A percentile compares a stretch with the other conserved stretches of the same genome.
Evolutionary conservation across 2,113 vertebrate genomes (phyloP).

Genomic region (Perognathus longimembris): DNA sequence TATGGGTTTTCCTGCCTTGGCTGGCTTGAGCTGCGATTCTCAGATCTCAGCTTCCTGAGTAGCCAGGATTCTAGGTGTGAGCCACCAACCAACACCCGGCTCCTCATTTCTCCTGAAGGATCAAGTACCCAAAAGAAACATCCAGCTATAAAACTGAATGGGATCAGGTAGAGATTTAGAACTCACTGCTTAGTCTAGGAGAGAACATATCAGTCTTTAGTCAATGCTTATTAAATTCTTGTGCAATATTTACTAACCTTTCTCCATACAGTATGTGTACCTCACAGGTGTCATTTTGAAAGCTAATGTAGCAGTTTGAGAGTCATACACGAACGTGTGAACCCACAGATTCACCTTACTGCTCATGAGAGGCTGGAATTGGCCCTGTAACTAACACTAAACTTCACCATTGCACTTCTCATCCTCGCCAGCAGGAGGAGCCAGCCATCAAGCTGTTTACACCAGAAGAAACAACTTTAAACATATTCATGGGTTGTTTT

Average conservation of each 20-base stretch:
- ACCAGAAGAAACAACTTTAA: not conserved
- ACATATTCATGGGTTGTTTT: not conserved
- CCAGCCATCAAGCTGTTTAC: conserved; percentile 31
- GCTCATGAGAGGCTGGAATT: not conserved
- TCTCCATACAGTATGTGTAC: not conserved
- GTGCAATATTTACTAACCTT: not conserved
- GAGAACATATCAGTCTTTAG: not conserved
- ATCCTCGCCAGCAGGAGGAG: conserved; percentile 65
- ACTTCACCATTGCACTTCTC: not conserved
- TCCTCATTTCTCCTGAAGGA: not conserved
- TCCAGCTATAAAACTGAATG: not conserved
- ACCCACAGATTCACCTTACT: conserved; percentile 8
- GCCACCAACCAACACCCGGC: too few relatives aligned
- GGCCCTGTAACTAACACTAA: too few relatives aligned
- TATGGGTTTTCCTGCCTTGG: too few relatives aligned
- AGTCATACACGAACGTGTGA: not conserved
- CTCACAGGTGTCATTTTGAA: not conserved
- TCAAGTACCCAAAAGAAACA: not conserved
- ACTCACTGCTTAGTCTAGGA: not conserved
- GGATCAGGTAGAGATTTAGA: not conserved
- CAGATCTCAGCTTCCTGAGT: too few relatives aligned
- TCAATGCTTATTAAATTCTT: not conserved
- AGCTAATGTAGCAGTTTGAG: not conserved
- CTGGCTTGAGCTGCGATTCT: too few relatives aligned
- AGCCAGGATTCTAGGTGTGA: too few relatives aligned